Conservation (phyloP, 2,113 vertebrate species). For the Indicator maculatus region DNA sequence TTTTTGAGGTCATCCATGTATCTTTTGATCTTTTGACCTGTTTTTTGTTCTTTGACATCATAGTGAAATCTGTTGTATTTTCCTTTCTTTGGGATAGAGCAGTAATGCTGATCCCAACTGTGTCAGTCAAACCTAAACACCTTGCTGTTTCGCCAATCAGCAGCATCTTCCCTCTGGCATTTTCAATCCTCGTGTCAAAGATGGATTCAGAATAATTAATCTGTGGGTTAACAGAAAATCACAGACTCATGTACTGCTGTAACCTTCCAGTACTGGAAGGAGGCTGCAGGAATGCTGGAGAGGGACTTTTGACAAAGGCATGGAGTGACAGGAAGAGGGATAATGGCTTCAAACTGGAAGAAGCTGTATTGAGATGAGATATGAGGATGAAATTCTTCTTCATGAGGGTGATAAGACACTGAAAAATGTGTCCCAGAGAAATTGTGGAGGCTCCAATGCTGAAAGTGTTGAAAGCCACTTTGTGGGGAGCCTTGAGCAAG, state of each 20-base stretch:
- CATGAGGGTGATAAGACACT: no score
- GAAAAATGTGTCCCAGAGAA: no score
- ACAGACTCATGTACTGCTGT: not conserved
- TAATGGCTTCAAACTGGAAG: no score
- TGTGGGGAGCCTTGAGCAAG: no score
- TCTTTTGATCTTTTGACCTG: not conserved
- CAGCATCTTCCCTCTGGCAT: not conserved
- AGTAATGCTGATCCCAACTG: not conserved
- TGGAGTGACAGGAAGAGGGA: no score
- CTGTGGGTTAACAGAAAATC: not conserved
- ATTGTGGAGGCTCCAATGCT: no score
- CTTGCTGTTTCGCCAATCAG: not conserved
- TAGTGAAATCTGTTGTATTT: not conserved
- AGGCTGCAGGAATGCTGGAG: no score
- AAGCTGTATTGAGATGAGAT: no score
- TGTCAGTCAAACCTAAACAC: not conserved
- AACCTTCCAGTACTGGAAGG: not conserved
- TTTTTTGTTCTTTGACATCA: not conserved
- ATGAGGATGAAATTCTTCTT: no score
- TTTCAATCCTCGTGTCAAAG: not conserved
- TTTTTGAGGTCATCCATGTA: not conserved
- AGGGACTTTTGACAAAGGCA: no score
- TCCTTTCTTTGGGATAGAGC: not conserved
- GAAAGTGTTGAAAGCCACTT: no score
- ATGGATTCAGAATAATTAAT: not conserved